A percentile compares a stretch with the other conserved stretches of the same genome.
Evolutionary conservation across 2,113 vertebrate species (phyloP).

Genomic region (Protomyctophum bolini): DNA sequence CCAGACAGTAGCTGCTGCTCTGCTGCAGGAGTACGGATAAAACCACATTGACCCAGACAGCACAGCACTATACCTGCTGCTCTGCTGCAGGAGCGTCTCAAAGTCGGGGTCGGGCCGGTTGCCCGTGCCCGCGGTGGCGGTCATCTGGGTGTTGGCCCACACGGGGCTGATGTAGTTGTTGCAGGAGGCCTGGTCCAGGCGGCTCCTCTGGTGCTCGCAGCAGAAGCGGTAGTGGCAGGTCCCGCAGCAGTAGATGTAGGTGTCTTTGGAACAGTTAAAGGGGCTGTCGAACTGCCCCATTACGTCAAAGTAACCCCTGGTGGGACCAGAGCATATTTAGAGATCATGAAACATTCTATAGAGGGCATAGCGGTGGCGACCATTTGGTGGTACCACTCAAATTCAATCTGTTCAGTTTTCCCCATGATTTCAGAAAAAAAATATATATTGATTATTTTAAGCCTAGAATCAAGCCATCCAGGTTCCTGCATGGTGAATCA

Average conservation of each 20-base stretch:
- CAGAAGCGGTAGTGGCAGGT: slow-evolving; percentile 94
- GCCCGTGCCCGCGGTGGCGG: slow-evolving; percentile 68
- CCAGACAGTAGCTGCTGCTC: no score
- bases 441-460: no score
- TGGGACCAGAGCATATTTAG: no score
- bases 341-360: no score
- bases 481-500: no score
- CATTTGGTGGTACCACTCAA: no score
- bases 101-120: slow-evolving; percentile 77
- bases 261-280: slow-evolving; percentile 90
- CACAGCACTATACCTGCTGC: slow-evolving; percentile 67
- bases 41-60: no score
- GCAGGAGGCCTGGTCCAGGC: slow-evolving; percentile 87
- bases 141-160: slow-evolving; percentile 82
- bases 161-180: slow-evolving; percentile 85
- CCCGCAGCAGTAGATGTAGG: slow-evolving; percentile 91
- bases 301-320: slow-evolving; percentile 87
- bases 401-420: no score
- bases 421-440: no score
- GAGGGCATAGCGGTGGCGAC: no score
- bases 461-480: no score
- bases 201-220: slow-evolving; percentile 87
- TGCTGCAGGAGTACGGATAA: no score
- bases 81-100: slow-evolving; percentile 78
- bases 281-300: slow-evolving; percentile 91